A percentile compares a stretch with the other conserved stretches of the same genome.
Conservation (phyloP, 1,140 invertebrate species). For the Diabrotica virgifera region DNA sequence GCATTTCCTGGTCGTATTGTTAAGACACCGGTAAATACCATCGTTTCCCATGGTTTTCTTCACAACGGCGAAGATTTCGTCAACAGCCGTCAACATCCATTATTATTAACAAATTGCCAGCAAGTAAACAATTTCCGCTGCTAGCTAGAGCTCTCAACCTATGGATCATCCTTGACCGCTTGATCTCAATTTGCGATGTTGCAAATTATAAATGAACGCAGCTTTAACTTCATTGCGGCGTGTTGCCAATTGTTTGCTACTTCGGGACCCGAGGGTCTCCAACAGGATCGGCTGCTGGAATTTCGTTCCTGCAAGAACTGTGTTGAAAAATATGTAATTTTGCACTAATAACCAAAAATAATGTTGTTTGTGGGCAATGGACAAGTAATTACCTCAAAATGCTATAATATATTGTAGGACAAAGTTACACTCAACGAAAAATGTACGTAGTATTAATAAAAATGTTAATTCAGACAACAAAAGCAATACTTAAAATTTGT, state of each 20-base stretch:
- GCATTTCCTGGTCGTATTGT: no score
- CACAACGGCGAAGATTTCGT: conserved; percentile 2
- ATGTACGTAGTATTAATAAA: no score
- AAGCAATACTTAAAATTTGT: no score
- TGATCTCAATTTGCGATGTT: conserved; percentile 2
- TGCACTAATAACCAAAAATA: no score
- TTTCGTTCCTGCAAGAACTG: no score
- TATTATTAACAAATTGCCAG: neutral
- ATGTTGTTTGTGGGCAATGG: no score
- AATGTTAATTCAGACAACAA: no score
- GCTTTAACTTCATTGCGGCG: neutral
- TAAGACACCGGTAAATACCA: neutral
- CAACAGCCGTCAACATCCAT: neutral
- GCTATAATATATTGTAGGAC: no score
- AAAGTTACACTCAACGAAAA: no score
- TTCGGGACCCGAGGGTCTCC: neutral
- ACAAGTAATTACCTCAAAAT: no score
- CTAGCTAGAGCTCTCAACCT: neutral
- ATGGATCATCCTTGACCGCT: neutral
- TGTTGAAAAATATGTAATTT: no score
- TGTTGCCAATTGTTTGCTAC: conserved; percentile 1
- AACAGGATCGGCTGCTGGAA: neutral
- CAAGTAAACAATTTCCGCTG: conserved; percentile 2
- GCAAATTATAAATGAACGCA: neutral
- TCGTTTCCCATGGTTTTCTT: neutral